phyloP scores from a whole-genome alignment of 2,888 invertebrate genomes.

The Drosophila nr. perissopoda region DNA sequence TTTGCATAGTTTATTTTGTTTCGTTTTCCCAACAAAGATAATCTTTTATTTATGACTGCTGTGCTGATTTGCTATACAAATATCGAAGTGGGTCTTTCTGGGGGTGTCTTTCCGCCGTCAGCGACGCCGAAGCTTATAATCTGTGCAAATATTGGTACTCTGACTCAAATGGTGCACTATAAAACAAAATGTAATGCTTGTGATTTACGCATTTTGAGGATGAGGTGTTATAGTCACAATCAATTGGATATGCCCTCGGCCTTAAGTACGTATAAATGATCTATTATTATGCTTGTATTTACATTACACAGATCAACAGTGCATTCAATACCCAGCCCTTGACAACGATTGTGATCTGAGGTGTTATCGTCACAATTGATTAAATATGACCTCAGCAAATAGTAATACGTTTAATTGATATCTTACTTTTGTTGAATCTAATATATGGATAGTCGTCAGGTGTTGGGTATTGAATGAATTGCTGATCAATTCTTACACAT shows the following conservation, averaged over 20 bases:
- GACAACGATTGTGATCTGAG: background rate
- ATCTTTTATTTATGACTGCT: slow-evolving; percentile 45
- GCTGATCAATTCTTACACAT: background rate
- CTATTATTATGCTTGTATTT: background rate
- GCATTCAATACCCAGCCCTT: background rate
- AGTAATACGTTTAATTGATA: background rate
- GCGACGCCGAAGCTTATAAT: slow-evolving; percentile 44
- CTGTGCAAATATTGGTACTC: slow-evolving; percentile 53
- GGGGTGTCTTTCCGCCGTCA: background rate
- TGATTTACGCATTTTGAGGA: slow-evolving; percentile 15
- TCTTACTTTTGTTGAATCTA: background rate
- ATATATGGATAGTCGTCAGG: background rate
- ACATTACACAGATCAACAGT: background rate
- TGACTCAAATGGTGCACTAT: slow-evolving; percentile 44
- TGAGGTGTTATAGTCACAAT: background rate
- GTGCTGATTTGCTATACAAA: slow-evolving; percentile 57
- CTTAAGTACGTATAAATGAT: background rate
- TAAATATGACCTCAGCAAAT: background rate
- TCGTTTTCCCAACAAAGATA: slow-evolving; percentile 42
- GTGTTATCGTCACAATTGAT: background rate
- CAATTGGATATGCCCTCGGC: background rate
- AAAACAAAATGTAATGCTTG: slow-evolving; percentile 16
- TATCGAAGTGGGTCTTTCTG: slow-evolving; percentile 17
- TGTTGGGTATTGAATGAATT: background rate
- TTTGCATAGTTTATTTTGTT: slow-evolving; percentile 23